Conservation (phyloP, 2,797 vertebrate genomes). For the Salmo trutta region DNA sequence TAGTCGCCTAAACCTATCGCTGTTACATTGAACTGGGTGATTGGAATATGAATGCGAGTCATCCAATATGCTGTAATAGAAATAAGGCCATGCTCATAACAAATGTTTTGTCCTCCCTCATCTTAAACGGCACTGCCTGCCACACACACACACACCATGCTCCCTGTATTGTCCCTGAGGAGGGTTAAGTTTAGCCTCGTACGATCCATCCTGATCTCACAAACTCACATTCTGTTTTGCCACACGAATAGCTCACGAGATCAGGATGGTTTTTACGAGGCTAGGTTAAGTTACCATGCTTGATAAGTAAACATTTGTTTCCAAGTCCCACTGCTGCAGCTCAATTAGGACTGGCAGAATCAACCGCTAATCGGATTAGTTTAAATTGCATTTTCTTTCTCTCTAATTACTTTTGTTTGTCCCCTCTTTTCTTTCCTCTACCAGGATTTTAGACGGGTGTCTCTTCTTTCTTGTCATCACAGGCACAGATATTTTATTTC, state of each 20-base stretch:
- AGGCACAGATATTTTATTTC: slow-evolving; percentile 14
- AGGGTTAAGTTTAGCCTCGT: background rate
- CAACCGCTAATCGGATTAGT: slow-evolving; percentile 31
- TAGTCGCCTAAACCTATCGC: too few relatives aligned
- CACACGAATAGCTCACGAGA: too few relatives aligned
- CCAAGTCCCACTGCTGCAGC: slow-evolving; percentile 9
- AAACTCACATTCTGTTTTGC: too few relatives aligned
- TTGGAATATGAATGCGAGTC: too few relatives aligned
- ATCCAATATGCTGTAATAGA: too few relatives aligned
- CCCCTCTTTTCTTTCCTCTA: slow-evolving; percentile 7
- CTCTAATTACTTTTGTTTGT: slow-evolving; percentile 2
- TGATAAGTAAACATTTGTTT: slow-evolving; percentile 30
- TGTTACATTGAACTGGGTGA: too few relatives aligned
- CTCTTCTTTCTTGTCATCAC: slow-evolving; percentile 21
- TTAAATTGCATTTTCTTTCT: slow-evolving; percentile 15
- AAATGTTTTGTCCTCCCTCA: too few relatives aligned
- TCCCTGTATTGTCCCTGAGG: background rate
- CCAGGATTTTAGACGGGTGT: slow-evolving; percentile 2
- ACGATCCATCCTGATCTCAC: too few relatives aligned
- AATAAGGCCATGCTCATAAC: too few relatives aligned
- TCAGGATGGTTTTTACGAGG: too few relatives aligned
- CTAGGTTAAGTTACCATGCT: slow-evolving; percentile 3
- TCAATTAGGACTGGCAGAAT: slow-evolving; percentile 23
- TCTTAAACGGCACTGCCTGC: too few relatives aligned
- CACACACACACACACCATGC: background rate